A percentile compares a stretch with the other conserved stretches of the same genome.
Conservation (phyloP, 2,797 vertebrate genomes). For the Chelon auratus region DNA sequence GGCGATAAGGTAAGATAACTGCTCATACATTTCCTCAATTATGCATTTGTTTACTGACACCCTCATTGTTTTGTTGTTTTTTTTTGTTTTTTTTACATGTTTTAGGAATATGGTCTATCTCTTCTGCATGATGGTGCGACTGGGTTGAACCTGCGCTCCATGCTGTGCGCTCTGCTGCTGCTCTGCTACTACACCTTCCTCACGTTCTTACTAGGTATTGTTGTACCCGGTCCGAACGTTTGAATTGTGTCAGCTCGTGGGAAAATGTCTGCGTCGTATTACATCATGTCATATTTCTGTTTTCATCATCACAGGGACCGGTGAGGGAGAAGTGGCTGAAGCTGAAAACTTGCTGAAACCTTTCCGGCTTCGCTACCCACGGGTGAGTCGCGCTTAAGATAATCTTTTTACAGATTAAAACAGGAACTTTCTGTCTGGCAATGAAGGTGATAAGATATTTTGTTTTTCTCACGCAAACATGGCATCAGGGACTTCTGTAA, state of each 20-base stretch:
- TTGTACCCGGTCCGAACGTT: neutral
- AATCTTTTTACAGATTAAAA: neutral
- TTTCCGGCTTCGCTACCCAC: slow-evolving; percentile 84
- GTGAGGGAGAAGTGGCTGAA: slow-evolving; percentile 85
- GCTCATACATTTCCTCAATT: fast-evolving
- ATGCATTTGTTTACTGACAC: neutral
- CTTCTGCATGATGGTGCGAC: slow-evolving; percentile 83
- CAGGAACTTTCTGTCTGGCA: neutral
- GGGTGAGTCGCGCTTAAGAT: slow-evolving; percentile 69
- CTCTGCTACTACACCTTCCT: slow-evolving; percentile 91
- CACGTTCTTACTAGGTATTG: slow-evolving; percentile 87
- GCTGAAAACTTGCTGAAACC: slow-evolving; percentile 85
- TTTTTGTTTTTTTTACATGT: neutral
- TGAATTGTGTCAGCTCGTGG: too few relatives aligned
- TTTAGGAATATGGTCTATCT: slow-evolving; percentile 86
- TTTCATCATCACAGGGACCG: slow-evolving; percentile 78
- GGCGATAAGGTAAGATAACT: slow-evolving; percentile 85
- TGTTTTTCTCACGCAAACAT: neutral
- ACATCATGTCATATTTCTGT: neutral
- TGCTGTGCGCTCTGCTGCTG: slow-evolving; percentile 88
- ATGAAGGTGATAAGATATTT: neutral
- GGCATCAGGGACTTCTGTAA: too few relatives aligned
- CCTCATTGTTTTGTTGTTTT: neutral
- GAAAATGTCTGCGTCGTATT: neutral
- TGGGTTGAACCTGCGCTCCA: slow-evolving; percentile 84